Base-by-base conservation (phyloP, 2,797 vertebrate genomes). In the Sarcoramphus papa region DNA sequence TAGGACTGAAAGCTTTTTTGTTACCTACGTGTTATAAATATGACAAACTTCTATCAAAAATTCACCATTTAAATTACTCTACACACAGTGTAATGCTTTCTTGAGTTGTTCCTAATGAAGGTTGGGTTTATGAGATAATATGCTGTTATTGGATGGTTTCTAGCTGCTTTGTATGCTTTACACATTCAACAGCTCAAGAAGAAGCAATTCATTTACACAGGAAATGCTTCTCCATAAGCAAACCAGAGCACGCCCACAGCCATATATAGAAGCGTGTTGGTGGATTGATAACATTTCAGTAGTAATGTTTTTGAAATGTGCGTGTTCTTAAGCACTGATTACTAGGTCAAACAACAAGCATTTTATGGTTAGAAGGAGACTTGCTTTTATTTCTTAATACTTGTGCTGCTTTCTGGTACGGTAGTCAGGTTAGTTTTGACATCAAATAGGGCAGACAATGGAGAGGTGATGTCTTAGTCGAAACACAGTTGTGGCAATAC, bases 81-180 rank as follows among this genome's bases (percentile, higher is more conserved):
- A 65, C 83, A 90, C 67, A 73, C 70, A 73, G 83, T 83, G 56
- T 95, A 95, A 96, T 87, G 65, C 63, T 94, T 78, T 96, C 78
- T 73, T 92, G 48, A 80, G 87, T 91, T 96, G 63, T 96, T 97
- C 81, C 93, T 97, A 91, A 91, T 93, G 97, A 97, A 97, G 89
- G 60, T 96, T 15, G 5, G 16, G 81, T 81, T 90, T 94, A 64
- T 80, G 89, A 96, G 95, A 95, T 93, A 93, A 96, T 94, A 68
- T 31, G 21, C 69, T 97, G 82, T 97, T 95, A 95, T 75, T 97
- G 95, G 81, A 20, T 96, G 81, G 22, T 88, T 97, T 91, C 81
- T 96, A 81, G 87, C 84, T 97, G 53, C 51, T 98, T 95, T 90
- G 69, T 95, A 75, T 93, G 91, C 91, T 13, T 97, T 86, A 88